A percentile compares a stretch with the other conserved stretches of the same genome.
phyloP scores from a whole-genome alignment of 2,113 vertebrate genomes.

The Melanotaenia duboulayi region DNA sequence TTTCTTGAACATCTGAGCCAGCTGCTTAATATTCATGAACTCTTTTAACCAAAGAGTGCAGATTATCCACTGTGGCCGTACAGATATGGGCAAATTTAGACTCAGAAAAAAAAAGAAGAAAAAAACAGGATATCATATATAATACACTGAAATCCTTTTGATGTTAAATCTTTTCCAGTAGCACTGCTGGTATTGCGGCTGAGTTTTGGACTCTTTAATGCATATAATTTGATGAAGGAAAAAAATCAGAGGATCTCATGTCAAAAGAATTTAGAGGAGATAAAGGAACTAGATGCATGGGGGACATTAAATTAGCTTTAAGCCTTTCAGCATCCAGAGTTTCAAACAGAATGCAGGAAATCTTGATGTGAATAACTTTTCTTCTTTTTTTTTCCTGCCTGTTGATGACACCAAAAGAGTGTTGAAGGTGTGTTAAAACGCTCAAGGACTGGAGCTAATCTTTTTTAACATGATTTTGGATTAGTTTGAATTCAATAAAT shows the following conservation, averaged over 20 bases:
- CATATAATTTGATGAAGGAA: background rate
- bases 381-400: background rate
- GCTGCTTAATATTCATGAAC: constrained; percentile 48
- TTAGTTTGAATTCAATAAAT: too few species aligned
- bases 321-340: background rate
- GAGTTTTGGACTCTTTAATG: background rate
- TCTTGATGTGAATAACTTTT: background rate
- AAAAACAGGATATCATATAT: background rate
- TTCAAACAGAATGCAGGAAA: background rate
- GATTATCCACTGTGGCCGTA: constrained; percentile 23
- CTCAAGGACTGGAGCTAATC: too few species aligned
- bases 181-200: background rate
- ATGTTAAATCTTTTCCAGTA: background rate
- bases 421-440: too few species aligned
- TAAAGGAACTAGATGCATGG: too few species aligned
- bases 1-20: constrained; percentile 31
- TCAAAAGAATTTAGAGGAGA: background rate
- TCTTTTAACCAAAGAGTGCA: constrained; percentile 24
- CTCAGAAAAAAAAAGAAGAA: background rate
- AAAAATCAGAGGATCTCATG: background rate
- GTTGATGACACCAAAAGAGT: too few species aligned
- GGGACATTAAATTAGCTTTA: background rate
- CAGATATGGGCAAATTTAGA: background rate
- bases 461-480: too few species aligned
- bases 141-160: background rate